Evolutionary conservation across 2,797 vertebrate species (phyloP), one percentile per base, ranked within the genome.

Genomic region (Synanceia verrucosa): DNA sequence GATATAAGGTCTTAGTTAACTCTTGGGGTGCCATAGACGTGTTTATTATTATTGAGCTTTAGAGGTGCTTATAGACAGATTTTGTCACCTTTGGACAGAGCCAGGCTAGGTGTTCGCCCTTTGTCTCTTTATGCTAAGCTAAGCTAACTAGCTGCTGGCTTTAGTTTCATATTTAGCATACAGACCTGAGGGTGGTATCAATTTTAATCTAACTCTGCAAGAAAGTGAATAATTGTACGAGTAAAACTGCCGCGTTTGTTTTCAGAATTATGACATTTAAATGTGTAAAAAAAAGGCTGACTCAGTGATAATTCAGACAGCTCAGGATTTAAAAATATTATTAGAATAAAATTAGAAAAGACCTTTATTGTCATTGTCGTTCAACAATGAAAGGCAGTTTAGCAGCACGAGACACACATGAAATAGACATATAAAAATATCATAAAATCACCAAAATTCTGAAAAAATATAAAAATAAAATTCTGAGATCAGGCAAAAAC

Each of bases 251-350:
- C 19, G 39, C n/a, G 19, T 13, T 36, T 34, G 4, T 21, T 56
- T 29, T 16, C 43, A 53, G 39, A 33, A 18, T 9, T 3, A n/a
- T 37, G 0, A 19, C 6, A 16, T 29, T 61, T 67, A 53, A 11
- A 28, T n/a, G 5, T n/a, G n/a, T 43, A 19, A 43, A 24, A 61
- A 56, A 71, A 71, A 8, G 6, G 2, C 23, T 1, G 48, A 95
- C 95, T 95, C 84, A 98, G 96, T 58, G 94, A 90, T 82, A 96
- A 87, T 80, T 95, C 95, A 88, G 94, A 96, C 60, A 97, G 89
- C 81, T 97, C 96, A 14, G 8, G 2, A 19, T 52, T 44, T 3
- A 11, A 66, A 31, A 1, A 53, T 9, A 24, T 47, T 12, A 59
- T 6, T n/a, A n/a, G n/a, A n/a, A n/a, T n/a, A n/a, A n/a, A n/a